phyloP scores from a whole-genome alignment of 2,888 invertebrate genomes.

The Dascillus cervinus region DNA sequence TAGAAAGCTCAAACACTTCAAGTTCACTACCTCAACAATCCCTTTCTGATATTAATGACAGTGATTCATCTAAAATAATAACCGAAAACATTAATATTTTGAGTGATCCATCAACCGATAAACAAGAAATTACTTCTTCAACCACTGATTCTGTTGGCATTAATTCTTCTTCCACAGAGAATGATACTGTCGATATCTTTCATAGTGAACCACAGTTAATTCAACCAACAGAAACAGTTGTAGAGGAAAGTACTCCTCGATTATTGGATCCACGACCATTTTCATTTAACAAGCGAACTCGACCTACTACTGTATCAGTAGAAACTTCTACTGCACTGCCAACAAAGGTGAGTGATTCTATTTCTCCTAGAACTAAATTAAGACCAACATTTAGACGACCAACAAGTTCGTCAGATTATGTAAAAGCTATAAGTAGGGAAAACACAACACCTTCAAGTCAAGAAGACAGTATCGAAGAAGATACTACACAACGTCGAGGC shows the following conservation, averaged over 20 bases:
- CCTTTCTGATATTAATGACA: too few species aligned
- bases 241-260: slow-evolving; percentile 23
- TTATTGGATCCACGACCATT: slow-evolving; percentile 35
- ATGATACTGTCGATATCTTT: too few species aligned
- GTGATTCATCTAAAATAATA: too few species aligned
- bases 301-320: slow-evolving; percentile 26
- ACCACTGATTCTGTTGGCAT: too few species aligned
- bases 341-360: slow-evolving; percentile 46
- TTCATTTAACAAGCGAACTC: slow-evolving; percentile 26
- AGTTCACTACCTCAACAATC: too few species aligned
- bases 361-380: slow-evolving; percentile 10
- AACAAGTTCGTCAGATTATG: neutral
- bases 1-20: too few species aligned
- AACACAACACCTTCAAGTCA: neutral
- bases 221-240: too few species aligned
- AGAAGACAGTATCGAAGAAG: neutral
- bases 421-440: neutral
- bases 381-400: slow-evolving; percentile 4
- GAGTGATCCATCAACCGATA: too few species aligned
- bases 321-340: slow-evolving; percentile 24
- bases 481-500: neutral
- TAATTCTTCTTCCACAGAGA: too few species aligned
- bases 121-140: too few species aligned
- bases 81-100: too few species aligned
- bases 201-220: too few species aligned